Evolutionary conservation across 2,888 invertebrate genomes (phyloP), one percentile per base, ranked within the genome.

Genomic region (Patella caerulea): DNA sequence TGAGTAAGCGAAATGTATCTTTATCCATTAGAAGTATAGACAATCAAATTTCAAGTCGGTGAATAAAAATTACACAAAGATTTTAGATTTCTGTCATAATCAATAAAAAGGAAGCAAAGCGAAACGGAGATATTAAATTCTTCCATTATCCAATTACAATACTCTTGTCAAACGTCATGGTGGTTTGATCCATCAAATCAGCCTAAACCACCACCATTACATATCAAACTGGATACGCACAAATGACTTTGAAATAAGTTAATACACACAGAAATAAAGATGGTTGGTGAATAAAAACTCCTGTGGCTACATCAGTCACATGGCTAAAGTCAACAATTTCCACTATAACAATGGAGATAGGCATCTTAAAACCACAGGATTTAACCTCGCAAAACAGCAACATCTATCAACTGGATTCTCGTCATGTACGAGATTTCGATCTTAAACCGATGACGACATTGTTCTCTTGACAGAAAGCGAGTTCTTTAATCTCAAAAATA

Each of bases 391-490:
- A 11, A 24, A 24, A 65, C 65, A 65, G 24, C 65, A 24, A 11
- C 19, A 65, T 24, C 65, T 65, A 65, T 65, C 65, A 65, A 19
- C 24, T 24, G 24, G 24, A 9, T 24, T 11, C 65, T 19, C 65
- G 65, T 65, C 19, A 19, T 24, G 19, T 65, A 24, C 65, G 2
- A n/a, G 65, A 65, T 65, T 65, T 24, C 24, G 65, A 65, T 65
- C 65, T 65, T 19, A 65, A 65, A 24, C 24, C 24, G 65, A 56
- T 73, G 65, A 17, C 65, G 53, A 53, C 72, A 69, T 76, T 76
- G 76, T 76, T 76, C 73, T 73, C 15, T 2, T 73, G 76, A 76
- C 76, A 76, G 73, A 65, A 29, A 19, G 29, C 53, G 70, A 65
- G 52, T 19, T 73, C 70, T 73, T 73, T 56, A 65, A 45, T 76